Base-by-base conservation (phyloP, 2,888 invertebrate genomes). In the Rhimphoctona megacephalus region DNA sequence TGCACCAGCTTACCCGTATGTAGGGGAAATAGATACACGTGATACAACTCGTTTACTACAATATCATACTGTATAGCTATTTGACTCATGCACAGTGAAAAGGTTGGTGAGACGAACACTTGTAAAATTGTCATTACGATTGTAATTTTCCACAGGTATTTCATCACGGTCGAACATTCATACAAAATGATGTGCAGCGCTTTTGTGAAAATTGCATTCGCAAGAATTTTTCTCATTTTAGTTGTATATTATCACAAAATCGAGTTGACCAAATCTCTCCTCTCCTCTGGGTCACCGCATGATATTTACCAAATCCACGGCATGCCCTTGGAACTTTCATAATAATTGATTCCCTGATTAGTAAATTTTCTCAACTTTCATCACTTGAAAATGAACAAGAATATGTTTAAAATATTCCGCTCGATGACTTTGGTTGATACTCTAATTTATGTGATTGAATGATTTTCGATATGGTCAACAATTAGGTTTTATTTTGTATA, bases 11-110 rank as follows among this genome's bases (percentile, higher is more conserved):
- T 57, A 54, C n/a, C 43, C 43, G 43, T 46, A 70, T 70, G 43
- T 36, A 46, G 33, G 33, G 19, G 19, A 25, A 80, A 61, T 64
- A 39, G 72, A 72, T 64, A 64, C 72, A 64, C 46, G 64, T 57
- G 25, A 72, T 80, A 25, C 72, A 46, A 54, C 69, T 69, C 46
- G 36, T 49, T 22, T 36, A 36, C 49, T 61, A 72, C 64, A 80
- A 39, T 72, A 70, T 70, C 22, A 80, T 72, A 80, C 49, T 25
- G 64, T 36, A 25, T 11, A 70, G 30, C 30, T 19, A 46, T 33
- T 57, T 30, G 1, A 0, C 52, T 14, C 43, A 3, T 70, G 43
- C 11, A 52, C n/a, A 14, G 7, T 46, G 17, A 2, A 25, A 36
- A 67, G 19, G 19, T 61, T 30, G 22, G 25, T 19, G 30, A n/a